Evolutionary conservation across 2,113 vertebrate species (phyloP).

Genomic region (Polyodon spathula): DNA sequence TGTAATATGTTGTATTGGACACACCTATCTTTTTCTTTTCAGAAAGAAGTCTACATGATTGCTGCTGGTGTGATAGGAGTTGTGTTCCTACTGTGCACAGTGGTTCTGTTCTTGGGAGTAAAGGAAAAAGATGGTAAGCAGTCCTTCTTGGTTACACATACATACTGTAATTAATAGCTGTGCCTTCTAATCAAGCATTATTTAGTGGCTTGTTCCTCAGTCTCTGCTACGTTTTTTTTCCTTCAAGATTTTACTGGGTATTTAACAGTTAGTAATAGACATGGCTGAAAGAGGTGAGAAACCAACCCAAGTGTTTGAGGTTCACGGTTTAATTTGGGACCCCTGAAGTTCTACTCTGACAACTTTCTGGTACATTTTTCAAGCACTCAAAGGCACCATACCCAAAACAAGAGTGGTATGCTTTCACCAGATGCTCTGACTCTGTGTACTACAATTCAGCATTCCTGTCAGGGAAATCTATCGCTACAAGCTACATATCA

Average conservation of each 20-base stretch:
- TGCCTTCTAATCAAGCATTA: background rate
- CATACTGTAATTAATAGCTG: background rate
- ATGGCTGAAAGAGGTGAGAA: background rate
- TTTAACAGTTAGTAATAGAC: background rate
- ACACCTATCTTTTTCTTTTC: conserved; percentile 24
- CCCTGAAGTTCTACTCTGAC: too few relatives aligned
- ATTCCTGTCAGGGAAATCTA: too few relatives aligned
- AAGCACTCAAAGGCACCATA: too few relatives aligned
- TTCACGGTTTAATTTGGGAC: too few relatives aligned
- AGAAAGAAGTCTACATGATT: conserved; percentile 79
- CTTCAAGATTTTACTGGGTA: background rate
- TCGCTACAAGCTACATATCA: too few relatives aligned
- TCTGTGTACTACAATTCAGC: too few relatives aligned
- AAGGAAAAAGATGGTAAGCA: conserved; percentile 80
- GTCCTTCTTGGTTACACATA: background rate
- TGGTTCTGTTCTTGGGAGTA: conserved; percentile 78
- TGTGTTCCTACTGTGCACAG: conserved; percentile 72
- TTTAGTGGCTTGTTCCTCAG: background rate
- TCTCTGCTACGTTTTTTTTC: background rate
- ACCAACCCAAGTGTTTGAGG: background rate
- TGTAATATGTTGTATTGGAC: background rate
- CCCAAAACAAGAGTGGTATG: too few relatives aligned
- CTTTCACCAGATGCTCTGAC: too few relatives aligned
- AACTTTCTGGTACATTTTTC: too few relatives aligned
- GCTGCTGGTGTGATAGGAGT: conserved; percentile 74